Evolutionary conservation across 2,888 invertebrate species (phyloP).

Genomic region (Griposia aprilina): DNA sequence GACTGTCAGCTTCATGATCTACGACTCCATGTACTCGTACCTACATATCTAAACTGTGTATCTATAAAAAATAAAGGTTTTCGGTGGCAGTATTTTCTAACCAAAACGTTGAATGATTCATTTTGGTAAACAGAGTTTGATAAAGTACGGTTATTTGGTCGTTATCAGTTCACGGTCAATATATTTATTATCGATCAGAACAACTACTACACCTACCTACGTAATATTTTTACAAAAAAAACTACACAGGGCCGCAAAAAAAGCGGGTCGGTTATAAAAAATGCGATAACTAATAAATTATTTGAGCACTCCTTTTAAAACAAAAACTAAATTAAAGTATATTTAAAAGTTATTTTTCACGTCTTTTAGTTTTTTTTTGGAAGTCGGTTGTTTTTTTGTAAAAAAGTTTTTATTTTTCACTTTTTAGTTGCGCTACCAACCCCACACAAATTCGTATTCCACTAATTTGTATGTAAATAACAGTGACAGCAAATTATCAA

Average conservation of each 20-base stretch:
- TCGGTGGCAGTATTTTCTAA: background rate
- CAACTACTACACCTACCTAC: constrained; percentile 4
- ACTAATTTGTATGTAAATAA: no score
- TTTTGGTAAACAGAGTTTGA: background rate
- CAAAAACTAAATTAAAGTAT: no score
- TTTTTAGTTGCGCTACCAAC: no score
- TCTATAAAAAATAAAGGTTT: background rate
- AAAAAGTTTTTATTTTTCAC: no score
- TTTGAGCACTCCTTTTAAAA: no score
- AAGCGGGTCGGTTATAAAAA: no score
- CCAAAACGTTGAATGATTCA: constrained; percentile 1
- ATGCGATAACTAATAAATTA: no score
- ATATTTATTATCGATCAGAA: constrained; percentile 36
- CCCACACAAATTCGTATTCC: no score
- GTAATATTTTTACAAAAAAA: background rate
- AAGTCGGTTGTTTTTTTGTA: no score
- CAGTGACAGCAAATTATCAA: no score
- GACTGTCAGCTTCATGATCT: constrained; percentile 6
- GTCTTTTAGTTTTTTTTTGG: no score
- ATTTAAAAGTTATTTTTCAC: no score
- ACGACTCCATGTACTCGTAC: background rate
- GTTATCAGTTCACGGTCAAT: constrained; percentile 59
- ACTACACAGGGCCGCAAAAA: background rate
- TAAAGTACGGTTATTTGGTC: constrained; percentile 10
- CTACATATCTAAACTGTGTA: background rate